These are phyloP conservation scores for Tenthredo mesomela DNA, from an alignment of 2,888 invertebrate species.

Conservation along the genomic window DNA sequence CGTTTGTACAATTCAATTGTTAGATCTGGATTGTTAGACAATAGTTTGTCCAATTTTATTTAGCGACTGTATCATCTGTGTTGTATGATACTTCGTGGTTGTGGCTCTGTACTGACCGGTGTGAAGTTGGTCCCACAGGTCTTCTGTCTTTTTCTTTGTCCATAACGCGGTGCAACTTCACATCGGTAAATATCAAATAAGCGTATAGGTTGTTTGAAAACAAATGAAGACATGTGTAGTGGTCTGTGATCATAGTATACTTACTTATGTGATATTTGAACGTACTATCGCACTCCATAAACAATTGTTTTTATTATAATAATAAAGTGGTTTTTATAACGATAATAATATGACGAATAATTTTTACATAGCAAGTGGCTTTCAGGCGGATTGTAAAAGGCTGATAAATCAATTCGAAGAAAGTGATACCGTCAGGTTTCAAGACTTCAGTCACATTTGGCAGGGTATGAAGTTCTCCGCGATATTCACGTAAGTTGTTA, in stretches of 20 bases:
- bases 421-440: conserved; percentile 67
- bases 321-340: not conserved
- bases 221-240: not conserved
- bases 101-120: no score
- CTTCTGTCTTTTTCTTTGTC: no score
- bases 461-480: conserved; percentile 71
- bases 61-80: not conserved
- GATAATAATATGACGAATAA: not conserved
- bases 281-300: not conserved
- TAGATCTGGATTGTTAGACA: not conserved
- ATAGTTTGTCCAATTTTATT: not conserved
- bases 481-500: conserved; percentile 70
- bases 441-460: conserved; percentile 71
- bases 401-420: conserved; percentile 67
- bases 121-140: no score
- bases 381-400: conserved; percentile 68
- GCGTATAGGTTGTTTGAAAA: conserved; percentile 26
- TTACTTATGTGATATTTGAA: not conserved
- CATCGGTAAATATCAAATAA: no score
- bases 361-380: conserved; percentile 63
- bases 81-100: not conserved
- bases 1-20: not conserved
- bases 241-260: no score
- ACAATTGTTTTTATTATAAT: not conserved
- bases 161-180: no score